Evolutionary conservation across 2,888 invertebrate genomes (phyloP).

Genomic region (Phoronis australis): DNA sequence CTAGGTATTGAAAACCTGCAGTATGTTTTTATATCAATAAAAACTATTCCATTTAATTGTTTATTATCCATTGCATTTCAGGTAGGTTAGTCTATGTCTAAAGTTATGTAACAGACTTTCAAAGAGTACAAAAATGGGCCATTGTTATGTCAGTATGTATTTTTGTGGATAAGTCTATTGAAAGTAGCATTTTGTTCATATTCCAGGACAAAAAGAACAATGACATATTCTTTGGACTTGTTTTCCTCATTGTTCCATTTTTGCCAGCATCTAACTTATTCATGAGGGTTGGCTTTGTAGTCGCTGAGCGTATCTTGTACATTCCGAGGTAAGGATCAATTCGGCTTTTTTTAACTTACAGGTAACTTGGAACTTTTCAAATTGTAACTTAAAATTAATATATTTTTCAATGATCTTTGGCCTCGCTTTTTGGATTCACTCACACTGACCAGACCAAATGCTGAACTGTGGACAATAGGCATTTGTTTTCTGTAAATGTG

Average conservation of each 20-base stretch:
- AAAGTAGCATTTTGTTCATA: background rate
- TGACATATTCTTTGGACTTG: constrained; percentile 36
- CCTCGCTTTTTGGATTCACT: background rate
- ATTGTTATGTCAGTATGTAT: background rate
- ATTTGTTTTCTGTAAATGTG: background rate
- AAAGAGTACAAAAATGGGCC: no score
- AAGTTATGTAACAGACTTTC: no score
- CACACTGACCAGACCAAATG: no score
- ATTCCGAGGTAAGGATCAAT: constrained; percentile 51
- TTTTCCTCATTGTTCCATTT: constrained; percentile 31
- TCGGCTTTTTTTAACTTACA: no score
- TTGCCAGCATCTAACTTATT: constrained; percentile 56
- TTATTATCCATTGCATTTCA: no score
- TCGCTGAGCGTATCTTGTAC: constrained; percentile 44
- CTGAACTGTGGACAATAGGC: no score
- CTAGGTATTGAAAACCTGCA: no score
- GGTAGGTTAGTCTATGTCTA: no score
- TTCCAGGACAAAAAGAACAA: background rate
- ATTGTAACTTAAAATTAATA: no score
- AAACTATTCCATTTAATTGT: no score
- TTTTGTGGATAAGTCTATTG: background rate
- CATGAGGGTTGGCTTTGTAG: constrained; percentile 43
- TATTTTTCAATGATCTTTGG: background rate
- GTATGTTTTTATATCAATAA: no score
- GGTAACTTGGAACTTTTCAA: no score